phyloP scores from a whole-genome alignment of 2,797 vertebrate species.

The Urosaurus nigricauda region DNA sequence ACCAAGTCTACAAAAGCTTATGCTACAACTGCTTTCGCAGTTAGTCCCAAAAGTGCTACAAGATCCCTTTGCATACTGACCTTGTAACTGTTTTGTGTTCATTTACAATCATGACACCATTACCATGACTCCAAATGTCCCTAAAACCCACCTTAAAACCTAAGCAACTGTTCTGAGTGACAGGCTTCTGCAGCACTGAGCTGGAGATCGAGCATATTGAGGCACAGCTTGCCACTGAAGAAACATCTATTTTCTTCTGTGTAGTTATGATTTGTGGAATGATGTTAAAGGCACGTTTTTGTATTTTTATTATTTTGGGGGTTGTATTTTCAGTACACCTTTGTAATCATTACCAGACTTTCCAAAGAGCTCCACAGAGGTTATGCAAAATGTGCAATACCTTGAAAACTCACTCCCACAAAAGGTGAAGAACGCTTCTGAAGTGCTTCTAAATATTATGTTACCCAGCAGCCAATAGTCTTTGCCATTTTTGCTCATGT shows the following conservation, averaged over 20 bases:
- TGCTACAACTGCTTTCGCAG: too few species aligned
- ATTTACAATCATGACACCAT: too few species aligned
- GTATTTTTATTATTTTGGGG: background rate
- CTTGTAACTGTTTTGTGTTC: too few species aligned
- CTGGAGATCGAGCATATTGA: background rate
- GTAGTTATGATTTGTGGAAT: background rate
- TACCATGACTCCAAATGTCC: too few species aligned
- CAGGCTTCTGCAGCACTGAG: background rate
- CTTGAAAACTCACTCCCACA: background rate
- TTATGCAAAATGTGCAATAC: background rate
- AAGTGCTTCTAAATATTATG: conserved; percentile 19
- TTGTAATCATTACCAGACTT: background rate
- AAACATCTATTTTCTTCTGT: background rate
- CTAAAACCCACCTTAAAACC: too few species aligned
- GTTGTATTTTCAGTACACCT: background rate
- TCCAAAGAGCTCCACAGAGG: background rate
- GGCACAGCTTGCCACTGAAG: background rate
- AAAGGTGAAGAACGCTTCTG: background rate
- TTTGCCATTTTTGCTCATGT: background rate
- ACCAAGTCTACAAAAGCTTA: too few species aligned
- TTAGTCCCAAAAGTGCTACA: too few species aligned
- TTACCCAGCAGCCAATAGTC: background rate
- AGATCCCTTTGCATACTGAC: too few species aligned
- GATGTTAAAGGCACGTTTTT: background rate
- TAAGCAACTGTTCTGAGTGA: too few species aligned